A percentile compares a stretch with the other conserved stretches of the same genome.
These are phyloP conservation scores for Sturmia bella DNA, from an alignment of 2,888 invertebrate genomes.

Conservation along the genomic window DNA sequence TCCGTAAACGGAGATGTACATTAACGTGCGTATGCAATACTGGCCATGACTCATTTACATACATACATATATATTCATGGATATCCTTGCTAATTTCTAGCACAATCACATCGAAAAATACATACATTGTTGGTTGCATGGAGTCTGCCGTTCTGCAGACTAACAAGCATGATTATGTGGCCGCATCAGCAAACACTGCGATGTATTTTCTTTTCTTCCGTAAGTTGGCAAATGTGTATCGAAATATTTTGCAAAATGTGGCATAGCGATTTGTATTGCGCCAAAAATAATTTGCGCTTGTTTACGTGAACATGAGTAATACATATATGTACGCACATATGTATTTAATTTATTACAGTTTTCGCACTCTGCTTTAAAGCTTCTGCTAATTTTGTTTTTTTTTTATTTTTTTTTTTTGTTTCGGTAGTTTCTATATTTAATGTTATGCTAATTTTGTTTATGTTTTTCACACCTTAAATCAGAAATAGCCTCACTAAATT, in stretches of 20 bases:
- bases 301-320: too few relatives aligned
- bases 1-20: neutral
- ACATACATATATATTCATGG: neutral
- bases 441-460: constrained; percentile 32
- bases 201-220: constrained; percentile 63
- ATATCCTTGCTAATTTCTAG: neutral
- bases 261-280: constrained; percentile 12
- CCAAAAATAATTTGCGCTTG: neutral
- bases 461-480: constrained; percentile 56
- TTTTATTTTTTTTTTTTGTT: too few relatives aligned
- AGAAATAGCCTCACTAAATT: constrained; percentile 45
- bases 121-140: neutral
- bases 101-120: constrained; percentile 1
- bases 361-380: too few relatives aligned
- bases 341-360: too few relatives aligned
- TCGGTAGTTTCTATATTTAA: constrained; percentile 9
- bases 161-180: constrained; percentile 58
- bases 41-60: neutral
- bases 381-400: too few relatives aligned
- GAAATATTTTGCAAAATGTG: constrained; percentile 9
- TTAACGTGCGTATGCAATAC: neutral
- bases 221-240: constrained; percentile 40
- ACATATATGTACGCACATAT: too few relatives aligned
- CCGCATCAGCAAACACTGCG: constrained; percentile 59
- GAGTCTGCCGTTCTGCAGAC: neutral